These are phyloP conservation scores for Palaemon carinicauda DNA, from an alignment of 1,140 invertebrate genomes.

Conservation along the genomic window DNA sequence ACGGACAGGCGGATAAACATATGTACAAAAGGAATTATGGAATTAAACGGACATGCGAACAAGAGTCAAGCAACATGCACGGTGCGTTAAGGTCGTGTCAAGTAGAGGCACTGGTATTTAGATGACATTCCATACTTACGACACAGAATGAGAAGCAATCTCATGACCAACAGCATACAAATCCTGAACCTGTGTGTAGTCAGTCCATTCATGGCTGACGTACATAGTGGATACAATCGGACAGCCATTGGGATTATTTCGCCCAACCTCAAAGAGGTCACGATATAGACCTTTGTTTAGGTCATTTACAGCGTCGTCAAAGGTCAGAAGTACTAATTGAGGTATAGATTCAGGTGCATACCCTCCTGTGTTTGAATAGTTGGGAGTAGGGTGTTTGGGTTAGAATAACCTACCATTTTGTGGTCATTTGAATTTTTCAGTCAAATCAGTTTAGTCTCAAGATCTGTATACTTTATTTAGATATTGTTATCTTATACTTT, in stretches of 20 bases:
- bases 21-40: not conserved
- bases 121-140: constrained; percentile 60
- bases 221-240: constrained; percentile 69
- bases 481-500: too few relatives aligned
- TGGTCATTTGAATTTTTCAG: not conserved
- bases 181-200: constrained; percentile 67
- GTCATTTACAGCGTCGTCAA: constrained; percentile 63
- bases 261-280: constrained; percentile 60
- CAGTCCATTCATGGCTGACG: constrained; percentile 68
- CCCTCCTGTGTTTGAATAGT: constrained; percentile 25
- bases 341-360: constrained; percentile 52
- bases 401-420: not conserved
- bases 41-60: not conserved
- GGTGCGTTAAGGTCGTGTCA: not conserved
- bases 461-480: too few relatives aligned
- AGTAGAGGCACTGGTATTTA: not conserved
- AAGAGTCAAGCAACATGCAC: not conserved
- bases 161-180: constrained; percentile 67
- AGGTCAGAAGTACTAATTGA: constrained; percentile 63
- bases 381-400: not conserved
- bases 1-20: not conserved
- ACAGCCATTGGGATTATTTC: constrained; percentile 67
- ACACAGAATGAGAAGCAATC: constrained; percentile 67
- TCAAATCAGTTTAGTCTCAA: too few relatives aligned
- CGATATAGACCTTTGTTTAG: constrained; percentile 62